Evolutionary conservation across 2,888 invertebrate genomes (phyloP).

Genomic region (Hylaea fasciaria): DNA sequence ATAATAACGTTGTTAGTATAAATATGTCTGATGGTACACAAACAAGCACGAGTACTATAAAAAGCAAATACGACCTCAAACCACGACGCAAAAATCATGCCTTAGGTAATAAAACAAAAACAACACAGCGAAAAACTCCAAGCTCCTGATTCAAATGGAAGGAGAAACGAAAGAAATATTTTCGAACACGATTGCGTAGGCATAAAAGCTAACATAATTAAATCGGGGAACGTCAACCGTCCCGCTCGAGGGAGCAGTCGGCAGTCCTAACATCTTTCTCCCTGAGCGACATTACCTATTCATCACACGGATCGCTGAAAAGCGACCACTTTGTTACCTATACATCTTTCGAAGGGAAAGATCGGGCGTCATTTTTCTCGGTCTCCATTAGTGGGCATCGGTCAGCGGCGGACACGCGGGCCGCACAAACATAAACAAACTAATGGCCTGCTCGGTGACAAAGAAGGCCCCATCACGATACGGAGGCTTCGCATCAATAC

Average conservation of each 20-base stretch:
- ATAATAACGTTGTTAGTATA: neutral
- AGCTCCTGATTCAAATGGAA: constrained; percentile 39
- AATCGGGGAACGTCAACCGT: constrained; percentile 50
- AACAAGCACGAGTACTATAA: constrained; percentile 2
- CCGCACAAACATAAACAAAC: constrained; percentile 72
- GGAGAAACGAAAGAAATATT: constrained; percentile 41
- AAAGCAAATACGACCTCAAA: constrained; percentile 7
- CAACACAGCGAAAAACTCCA: constrained; percentile 35
- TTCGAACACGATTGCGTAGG: constrained; percentile 48
- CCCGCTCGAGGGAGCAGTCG: constrained; percentile 49
- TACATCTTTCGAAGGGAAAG: constrained; percentile 56
- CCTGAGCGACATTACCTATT: constrained; percentile 67
- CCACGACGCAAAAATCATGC: constrained; percentile 22
- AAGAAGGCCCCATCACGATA: constrained; percentile 67
- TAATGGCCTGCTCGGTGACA: constrained; percentile 71
- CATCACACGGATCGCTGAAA: constrained; percentile 67
- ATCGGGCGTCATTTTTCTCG: constrained; percentile 71
- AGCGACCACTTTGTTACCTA: constrained; percentile 65
- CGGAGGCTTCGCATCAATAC: constrained; percentile 64
- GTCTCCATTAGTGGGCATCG: constrained; percentile 69
- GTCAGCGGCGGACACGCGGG: constrained; percentile 64
- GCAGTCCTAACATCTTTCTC: constrained; percentile 55
- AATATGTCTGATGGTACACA: neutral
- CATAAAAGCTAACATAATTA: constrained; percentile 61
- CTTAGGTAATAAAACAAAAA: constrained; percentile 37